Evolutionary conservation across 2,888 invertebrate species (phyloP).

Genomic region (Phania funesta): DNA sequence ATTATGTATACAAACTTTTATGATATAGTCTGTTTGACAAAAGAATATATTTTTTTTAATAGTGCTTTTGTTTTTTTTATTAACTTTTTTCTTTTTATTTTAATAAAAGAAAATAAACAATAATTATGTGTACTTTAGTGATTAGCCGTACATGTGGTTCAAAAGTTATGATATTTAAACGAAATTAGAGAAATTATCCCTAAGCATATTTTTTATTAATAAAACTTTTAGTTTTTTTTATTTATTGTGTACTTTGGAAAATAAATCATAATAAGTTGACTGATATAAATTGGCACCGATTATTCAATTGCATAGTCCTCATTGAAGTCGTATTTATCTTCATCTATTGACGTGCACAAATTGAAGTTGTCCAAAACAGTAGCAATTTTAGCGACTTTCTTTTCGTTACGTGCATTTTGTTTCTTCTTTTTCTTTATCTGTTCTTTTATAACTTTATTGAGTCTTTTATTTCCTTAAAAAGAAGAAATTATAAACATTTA

Average conservation of each 20-base stretch:
- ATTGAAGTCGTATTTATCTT: slow-evolving; percentile 78
- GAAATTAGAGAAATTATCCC: too few species aligned
- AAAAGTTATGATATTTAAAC: too few species aligned
- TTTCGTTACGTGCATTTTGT: slow-evolving; percentile 82
- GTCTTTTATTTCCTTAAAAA: slow-evolving; percentile 80
- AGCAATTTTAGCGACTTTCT: slow-evolving; percentile 84
- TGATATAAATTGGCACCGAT: not conserved
- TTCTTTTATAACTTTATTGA: slow-evolving; percentile 83
- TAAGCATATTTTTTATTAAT: not conserved
- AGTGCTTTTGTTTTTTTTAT: too few species aligned
- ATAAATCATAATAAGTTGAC: too few species aligned
- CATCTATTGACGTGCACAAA: slow-evolving; percentile 66
- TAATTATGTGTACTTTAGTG: too few species aligned
- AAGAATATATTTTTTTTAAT: too few species aligned
- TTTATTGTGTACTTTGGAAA: too few species aligned
- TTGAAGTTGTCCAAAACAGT: slow-evolving; percentile 83
- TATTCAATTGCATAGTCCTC: slow-evolving; percentile 75
- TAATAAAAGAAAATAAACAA: too few species aligned
- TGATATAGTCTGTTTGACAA: too few species aligned
- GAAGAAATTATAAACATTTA: not conserved
- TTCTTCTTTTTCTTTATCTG: slow-evolving; percentile 83
- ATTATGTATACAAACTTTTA: too few species aligned
- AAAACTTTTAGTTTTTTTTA: not conserved
- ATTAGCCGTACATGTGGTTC: too few species aligned
- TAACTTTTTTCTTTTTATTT: too few species aligned